Evolutionary conservation across 1,140 invertebrate genomes (phyloP), one percentile per base, ranked within the genome.

Genomic region (Polyergus mexicanus): DNA sequence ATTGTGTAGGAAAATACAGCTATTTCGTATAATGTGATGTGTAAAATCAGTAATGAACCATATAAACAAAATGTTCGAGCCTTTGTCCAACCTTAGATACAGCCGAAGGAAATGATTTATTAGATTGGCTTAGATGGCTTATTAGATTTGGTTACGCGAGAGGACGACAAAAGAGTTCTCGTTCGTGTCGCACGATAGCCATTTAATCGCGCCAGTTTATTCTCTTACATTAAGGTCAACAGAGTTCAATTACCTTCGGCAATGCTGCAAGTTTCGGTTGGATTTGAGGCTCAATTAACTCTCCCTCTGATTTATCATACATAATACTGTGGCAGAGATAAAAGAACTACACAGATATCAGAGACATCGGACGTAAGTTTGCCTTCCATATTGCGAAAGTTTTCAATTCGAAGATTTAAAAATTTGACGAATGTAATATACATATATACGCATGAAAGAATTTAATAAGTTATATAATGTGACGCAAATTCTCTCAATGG

Each of bases 151-250:
- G 78, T 72, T 63, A 60, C 41, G 25, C 68, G 25, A 44, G 38
- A 60, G 38, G 5, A 72, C 54, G 62, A 54, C 1, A 76, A 58
- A 60, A 38, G 47, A 51, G 28, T 38, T 38, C 77, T 74, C 72
- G 10, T 78, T 85, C 25, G 47, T 66, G 58, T 89, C 81, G 75
- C 66, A 74, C 85, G 69, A 28, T 65, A 66, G 56, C 80, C 51
- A 58, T 65, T 87, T 87, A 63, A 80, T 86, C 72, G 74, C 56
- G 75, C 87, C 88, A 76, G 56, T 87, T 86, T 84, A 66, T 84
- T 89, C 78, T 54, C 65, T 81, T 86, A 71, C 86, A 92, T 92
- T 92, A 90, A 90, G 92, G 91, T 93, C 89, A 93, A 93, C 71
- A 65, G 89, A 92, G 92, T 88, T 91, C 90, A 92, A 92, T 92